phyloP scores from a whole-genome alignment of 2,797 vertebrate species.

The Loriculus beryllinus region DNA sequence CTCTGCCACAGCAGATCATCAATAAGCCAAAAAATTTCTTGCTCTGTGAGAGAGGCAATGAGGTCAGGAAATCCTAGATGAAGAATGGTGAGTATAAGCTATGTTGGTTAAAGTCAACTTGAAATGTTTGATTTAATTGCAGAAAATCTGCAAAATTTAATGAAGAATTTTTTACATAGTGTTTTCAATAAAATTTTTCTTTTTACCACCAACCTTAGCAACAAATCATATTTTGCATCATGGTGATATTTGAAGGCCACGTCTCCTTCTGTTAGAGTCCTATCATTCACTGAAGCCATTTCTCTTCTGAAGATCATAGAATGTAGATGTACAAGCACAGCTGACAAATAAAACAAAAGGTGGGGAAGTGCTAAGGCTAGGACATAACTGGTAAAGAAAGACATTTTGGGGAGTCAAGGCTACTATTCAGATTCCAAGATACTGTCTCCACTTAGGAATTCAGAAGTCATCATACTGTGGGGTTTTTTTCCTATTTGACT shows the following conservation, averaged over 20 bases:
- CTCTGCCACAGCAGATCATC: background rate
- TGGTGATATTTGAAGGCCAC: background rate
- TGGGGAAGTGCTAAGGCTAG: background rate
- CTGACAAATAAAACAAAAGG: background rate
- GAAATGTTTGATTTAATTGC: background rate
- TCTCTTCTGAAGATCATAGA: background rate
- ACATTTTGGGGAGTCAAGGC: background rate
- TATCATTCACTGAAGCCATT: background rate
- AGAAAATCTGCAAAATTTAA: background rate
- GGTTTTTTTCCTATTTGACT: background rate
- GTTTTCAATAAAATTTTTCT: background rate
- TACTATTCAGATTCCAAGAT: background rate
- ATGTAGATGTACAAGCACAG: background rate
- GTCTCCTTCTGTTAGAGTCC: background rate
- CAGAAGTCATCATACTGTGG: background rate
- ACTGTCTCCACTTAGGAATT: background rate
- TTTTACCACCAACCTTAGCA: background rate
- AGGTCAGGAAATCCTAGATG: background rate
- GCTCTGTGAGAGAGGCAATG: background rate
- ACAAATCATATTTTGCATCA: background rate
- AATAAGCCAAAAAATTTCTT: background rate
- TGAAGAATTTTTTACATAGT: background rate
- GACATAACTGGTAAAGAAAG: background rate
- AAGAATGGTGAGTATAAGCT: background rate
- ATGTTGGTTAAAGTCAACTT: background rate